Base-by-base conservation (phyloP, 2,797 vertebrate genomes). In the Lutjanus argentimaculatus region DNA sequence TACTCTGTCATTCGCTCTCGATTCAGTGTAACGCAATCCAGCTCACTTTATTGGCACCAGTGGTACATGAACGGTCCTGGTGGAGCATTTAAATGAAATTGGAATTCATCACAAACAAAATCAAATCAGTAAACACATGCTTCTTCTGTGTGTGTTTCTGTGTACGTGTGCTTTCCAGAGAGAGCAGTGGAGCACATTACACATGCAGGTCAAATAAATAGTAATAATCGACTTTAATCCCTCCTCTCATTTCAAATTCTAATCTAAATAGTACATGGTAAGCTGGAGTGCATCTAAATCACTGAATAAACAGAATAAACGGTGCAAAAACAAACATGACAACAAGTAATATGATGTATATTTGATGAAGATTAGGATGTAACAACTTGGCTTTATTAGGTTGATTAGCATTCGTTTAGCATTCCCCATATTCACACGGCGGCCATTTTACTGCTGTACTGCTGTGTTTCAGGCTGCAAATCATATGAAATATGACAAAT, bases 61-160 rank as follows among this genome's bases (percentile, higher is more conserved):
- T 21, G 49, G 71, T 49, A 77, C 68, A 55, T 46, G 58, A 84
- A 25, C 48, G 10, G 30, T 76, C 75, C 67, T 65, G 74, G 59
- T 52, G 63, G 71, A 73, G 79, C 79, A 17, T 76, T 85, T 68
- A 70, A 75, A 85, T 88, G 51, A 82, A 83, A 86, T 53, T 89
- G 75, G 67, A 88, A 80, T 87, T 73, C 40, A 80, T 84, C 68
- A 81, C 36, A 84, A 85, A 59, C 71, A 74, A 82, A 76, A 82
- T 87, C 48, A 48, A 79, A 82, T 72, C 42, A 67, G 59, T 67
- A 40, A 83, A 68, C 53, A 45, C 1, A 17, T 40, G 45, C 66
- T 64, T 46, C 16, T n/a, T 70, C 19, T 69, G 78, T 64, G 55
- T 68, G 69, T 86, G 52, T 67, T 16, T 69, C 9, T 51, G 58